Evolutionary conservation across 37 sponge, comb jelly and placozoan species (phyloP), one percentile per base, ranked within the genome.

Genomic region (Diacarnus erythraeanus): DNA sequence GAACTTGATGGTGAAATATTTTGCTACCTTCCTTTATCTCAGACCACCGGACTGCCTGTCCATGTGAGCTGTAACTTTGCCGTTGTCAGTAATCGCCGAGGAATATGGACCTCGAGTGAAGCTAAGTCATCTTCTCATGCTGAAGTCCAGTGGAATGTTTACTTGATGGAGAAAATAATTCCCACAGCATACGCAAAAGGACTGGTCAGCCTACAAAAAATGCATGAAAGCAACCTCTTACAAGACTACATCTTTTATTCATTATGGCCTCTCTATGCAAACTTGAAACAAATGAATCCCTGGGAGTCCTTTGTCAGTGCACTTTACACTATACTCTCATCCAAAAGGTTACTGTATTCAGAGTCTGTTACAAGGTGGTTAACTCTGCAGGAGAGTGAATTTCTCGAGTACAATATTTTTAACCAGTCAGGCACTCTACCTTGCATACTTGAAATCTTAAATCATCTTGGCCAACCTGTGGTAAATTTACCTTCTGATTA

Each of bases 31-130:
- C 87, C 85, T 33, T 35, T 86, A 5, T 69, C 74, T 9, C 51
- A 61, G 22, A 56, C 69, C 47, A 83, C 91, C 33, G 91, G 91
- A 23, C 77, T 91, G 1, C 91, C 91, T 8, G 87, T 91, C 2
- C 91, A 91, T 72, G 75, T 91, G 17, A 86, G 78, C 64, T 58
- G 77, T 37, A 83, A 80, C 68, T 86, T 91, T 91, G 82, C 91
- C 26, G 91, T 91, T 33, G 59, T 70, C 3, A 80, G 57, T 34
- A 86, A 91, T 66, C 61, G 91, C 10, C 67, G 91, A 76, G 91
- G 87, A 35, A 77, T 90, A 15, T 90, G 91, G 91, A 83, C 79
- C 20, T 36, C 83, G 20, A 72, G 69, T 33, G 57, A 73, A 37
- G 33, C 47, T 26, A 26, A 25, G 39, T 60, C 68, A 21, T 1